A percentile compares a stretch with the other conserved stretches of the same genome.
Conservation (phyloP, 2,113 vertebrate genomes). For the Aldabrachelys gigantea region DNA sequence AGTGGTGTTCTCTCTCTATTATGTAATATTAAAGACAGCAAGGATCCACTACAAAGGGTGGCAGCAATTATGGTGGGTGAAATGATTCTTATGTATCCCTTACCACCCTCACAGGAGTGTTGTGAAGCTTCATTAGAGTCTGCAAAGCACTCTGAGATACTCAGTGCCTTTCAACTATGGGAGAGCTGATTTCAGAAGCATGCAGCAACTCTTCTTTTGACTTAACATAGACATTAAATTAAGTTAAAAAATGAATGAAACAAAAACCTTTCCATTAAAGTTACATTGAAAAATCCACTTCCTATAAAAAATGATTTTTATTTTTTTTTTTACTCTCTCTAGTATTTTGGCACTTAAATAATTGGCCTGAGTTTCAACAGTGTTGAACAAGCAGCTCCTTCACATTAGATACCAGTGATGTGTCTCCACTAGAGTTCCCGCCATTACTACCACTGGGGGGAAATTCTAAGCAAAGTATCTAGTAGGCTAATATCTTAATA, state of each 20-base stretch:
- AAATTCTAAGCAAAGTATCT: constrained; percentile 21
- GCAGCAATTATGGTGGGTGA: neutral
- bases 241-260: no score
- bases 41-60: neutral
- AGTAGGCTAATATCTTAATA: neutral
- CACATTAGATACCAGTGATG: neutral
- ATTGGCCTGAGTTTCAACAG: neutral
- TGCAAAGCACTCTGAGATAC: neutral
- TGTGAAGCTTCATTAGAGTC: no score
- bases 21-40: neutral
- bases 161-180: neutral
- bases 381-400: no score
- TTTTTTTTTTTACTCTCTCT: neutral
- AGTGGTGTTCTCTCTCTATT: neutral
- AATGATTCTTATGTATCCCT: neutral
- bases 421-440: neutral
- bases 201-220: neutral
- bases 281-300: no score
- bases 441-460: neutral
- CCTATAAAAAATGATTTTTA: neutral
- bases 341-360: neutral
- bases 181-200: neutral
- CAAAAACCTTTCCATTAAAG: no score
- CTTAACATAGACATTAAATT: no score
- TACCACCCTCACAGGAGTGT: neutral